Evolutionary conservation across 2,113 vertebrate genomes (phyloP), one percentile per base, ranked within the genome.

Genomic region (Pelvicachromis taeniatus): DNA sequence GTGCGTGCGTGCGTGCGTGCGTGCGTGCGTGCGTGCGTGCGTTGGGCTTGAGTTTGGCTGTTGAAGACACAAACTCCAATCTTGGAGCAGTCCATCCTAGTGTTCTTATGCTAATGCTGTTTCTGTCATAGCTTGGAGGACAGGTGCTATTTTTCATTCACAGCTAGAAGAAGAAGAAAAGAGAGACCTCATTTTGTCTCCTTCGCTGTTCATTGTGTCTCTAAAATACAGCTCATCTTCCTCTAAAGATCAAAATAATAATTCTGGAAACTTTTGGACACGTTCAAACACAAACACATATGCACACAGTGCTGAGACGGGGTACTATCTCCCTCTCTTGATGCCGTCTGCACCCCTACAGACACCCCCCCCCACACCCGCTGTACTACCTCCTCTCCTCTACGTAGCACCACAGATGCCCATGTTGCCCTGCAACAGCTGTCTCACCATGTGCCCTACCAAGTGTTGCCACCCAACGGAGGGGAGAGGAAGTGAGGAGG

Each of bases 361-460:
- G 63, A 87, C 83, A 80, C 55, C 48, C 84, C 56, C 80, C 33
- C 33, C 7, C 58, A 31, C 78, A 42, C 78, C 83, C 79, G 84
- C 81, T 50, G 17, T 82, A 81, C 68, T 80, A 88, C 87, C 85
- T 85, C 79, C 65, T 86, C 89, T 90, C 80, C 81, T 87, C 88
- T 70, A 85, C 84, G 87, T 91, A 91, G 91, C 93, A 91, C 87
- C 93, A 95, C 96, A 96, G 95, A 96, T 96, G 95, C 95, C 93
- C 95, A 92, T 92, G 94, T 95, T 95, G 93, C 93, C 92, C 95
- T 92, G 95, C 95, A 96, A 96, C 96, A 96, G 96, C 96, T 96
- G 96, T 95, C 95, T 95, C 95, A 95, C 95, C 95, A 96, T 96
- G 95, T 96, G 96, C 93, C 94, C 89, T 85, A 95, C 95, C 95